Conservation (phyloP, 2,113 vertebrate genomes). For the Orcinus orca region DNA sequence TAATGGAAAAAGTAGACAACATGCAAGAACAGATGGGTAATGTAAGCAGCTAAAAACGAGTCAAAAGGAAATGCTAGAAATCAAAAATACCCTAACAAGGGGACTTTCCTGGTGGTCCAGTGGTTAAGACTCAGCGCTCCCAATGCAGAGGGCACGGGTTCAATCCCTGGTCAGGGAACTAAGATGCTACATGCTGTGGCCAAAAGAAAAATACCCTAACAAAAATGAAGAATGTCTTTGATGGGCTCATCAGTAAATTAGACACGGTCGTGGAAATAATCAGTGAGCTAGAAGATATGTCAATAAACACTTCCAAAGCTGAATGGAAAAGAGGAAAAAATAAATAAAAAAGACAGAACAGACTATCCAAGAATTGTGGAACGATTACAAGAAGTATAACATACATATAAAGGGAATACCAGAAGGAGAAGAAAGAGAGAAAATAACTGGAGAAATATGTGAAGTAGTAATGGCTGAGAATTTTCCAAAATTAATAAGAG, state of each 20-base stretch:
- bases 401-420: neutral
- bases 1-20: neutral
- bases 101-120: neutral
- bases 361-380: neutral
- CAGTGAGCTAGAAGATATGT: neutral
- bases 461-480: neutral
- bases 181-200: neutral
- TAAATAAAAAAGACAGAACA: neutral
- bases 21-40: neutral
- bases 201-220: neutral
- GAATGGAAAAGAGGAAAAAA: neutral
- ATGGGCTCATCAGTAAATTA: neutral
- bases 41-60: neutral
- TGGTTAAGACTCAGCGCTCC: neutral
- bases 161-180: neutral
- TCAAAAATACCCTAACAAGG: neutral
- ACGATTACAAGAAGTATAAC: neutral
- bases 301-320: neutral
- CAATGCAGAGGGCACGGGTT: neutral
- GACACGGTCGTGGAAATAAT: neutral
- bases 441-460: neutral
- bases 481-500: slow-evolving; percentile 32
- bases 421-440: neutral
- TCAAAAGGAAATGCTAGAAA: neutral
- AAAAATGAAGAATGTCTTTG: neutral